These are phyloP conservation scores for Silurus lanzhouensis DNA, from an alignment of 2,797 vertebrate genomes.

Conservation along the genomic window DNA sequence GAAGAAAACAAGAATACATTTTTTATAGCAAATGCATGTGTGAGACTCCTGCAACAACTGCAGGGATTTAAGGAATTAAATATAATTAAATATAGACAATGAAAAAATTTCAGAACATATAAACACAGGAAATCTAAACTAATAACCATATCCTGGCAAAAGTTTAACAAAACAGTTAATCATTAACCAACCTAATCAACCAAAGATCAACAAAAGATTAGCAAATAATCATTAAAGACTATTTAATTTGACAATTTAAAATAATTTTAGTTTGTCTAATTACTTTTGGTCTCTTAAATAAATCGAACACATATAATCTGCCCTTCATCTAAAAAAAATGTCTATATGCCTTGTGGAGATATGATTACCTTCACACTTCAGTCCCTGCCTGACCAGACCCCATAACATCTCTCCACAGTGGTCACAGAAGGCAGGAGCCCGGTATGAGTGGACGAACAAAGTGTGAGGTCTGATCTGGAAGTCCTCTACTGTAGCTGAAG, in stretches of 20 bases:
- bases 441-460: constrained; percentile 93
- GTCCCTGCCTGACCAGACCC: constrained; percentile 94
- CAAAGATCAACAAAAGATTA: not conserved
- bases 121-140: not conserved
- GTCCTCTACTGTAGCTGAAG: constrained; percentile 94
- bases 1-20: not conserved
- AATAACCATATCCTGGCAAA: too few species aligned
- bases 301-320: not conserved
- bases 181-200: not conserved
- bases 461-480: constrained; percentile 95
- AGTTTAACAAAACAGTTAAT: too few species aligned
- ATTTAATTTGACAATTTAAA: too few species aligned
- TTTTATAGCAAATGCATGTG: not conserved
- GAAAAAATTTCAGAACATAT: not conserved
- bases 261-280: not conserved
- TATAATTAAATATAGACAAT: not conserved
- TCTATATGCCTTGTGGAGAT: not conserved
- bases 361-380: constrained; percentile 92
- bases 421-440: constrained; percentile 94
- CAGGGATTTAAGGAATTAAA: not conserved
- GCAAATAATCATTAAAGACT: not conserved
- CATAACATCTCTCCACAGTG: constrained; percentile 98
- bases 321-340: not conserved
- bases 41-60: not conserved
- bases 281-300: not conserved